Base-by-base conservation (phyloP, 2,113 vertebrate species). In the Dinomys branickii region DNA sequence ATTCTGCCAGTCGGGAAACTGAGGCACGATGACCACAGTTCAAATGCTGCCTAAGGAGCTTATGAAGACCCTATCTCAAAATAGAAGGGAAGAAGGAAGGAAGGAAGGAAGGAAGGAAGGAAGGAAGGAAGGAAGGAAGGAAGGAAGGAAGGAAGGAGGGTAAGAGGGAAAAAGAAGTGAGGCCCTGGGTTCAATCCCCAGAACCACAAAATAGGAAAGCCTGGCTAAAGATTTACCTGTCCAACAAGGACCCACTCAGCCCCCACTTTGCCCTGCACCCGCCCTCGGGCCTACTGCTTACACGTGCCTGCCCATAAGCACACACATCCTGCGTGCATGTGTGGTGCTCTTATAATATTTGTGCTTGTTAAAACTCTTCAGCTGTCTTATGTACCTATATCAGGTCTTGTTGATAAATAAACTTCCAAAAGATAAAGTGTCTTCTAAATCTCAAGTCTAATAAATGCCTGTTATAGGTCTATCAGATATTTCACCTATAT, bases 231-330 rank as follows among this genome's bases (percentile, higher is more conserved):
- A 28, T 22, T 33, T 9, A 6, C n/a, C 56, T 80, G 52, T 83
- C 33, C 19, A 41, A 52, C 81, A 91, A 41, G 11, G 47, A 28
- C 13, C 58, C 56, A 44, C 67, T 75, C 12, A 3, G 7, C 85
- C 38, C 17, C 38, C 26, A 9, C 38, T 33, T 35, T 5, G 33
- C 17, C 33, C 2, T 0, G 12, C 44, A 7, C 77, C 75, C 38
- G 44, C 30, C 67, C 38, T 0, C 10, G 6, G 50, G 35, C 59
- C 89, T 28, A 5, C 33, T 17, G 28, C 50, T 50, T 81, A 7
- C 35, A 52, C 33, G 65, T 13, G 28, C 47, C 0, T 11, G 3
- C 20, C 6, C 20, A 0, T 22, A 22, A 0, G 19, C 6, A 4
- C 69, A 50, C 6, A 2, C 20, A 20, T 16, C 71, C 2, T 26